Base-by-base conservation (phyloP, 2,113 vertebrate genomes). In the Calidris pugnax region DNA sequence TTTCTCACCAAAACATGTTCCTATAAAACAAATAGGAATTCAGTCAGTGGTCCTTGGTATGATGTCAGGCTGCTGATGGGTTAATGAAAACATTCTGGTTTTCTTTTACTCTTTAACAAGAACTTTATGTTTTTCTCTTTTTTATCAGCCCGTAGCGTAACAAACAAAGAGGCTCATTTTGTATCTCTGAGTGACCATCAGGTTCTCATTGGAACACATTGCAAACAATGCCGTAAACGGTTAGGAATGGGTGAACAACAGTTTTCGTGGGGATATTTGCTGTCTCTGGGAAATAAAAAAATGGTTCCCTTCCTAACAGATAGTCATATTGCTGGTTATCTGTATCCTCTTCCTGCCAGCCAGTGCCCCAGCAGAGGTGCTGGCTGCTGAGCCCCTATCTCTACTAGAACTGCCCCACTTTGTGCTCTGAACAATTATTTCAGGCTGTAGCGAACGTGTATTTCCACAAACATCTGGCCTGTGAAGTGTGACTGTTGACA, bases 211-310 rank as follows among this genome's bases (percentile, higher is more conserved):
- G 78, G 28, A 62, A 47, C 56, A 76, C 10, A 13, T 8, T 59
- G n/a, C 37, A 86, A 96, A 74, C 53, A 87, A 35, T 71, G n/a
- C 32, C 0, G 2, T 90, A 67, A 78, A 72, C 60, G 51, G 23
- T 87, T 84, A 71, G 47, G 68, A 93, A 95, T n/a, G 56, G 26
- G 21, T 28, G 43, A 78, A 47, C n/a, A 86, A 62, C 55, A 71
- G n/a, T 78, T 92, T 74, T 89, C 33, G 19, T 35, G 48, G 55
- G 19, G 50, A 32, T 84, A n/a, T 92, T 80, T 95, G 37, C 41
- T 89, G 73, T 27, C 64, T 89, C 69, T 96, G 91, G 56, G 89
- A 89, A 85, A 92, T 56, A 47, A 39, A 75, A 90, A 84, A 68
- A 8, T 32, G 26, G 20, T 84, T 89, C 22, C 55, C 9, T 3